Percentiles rank a stretch among this genome's conserved stretches.
phyloP scores from a whole-genome alignment of 2,113 vertebrate genomes.

The Rostratula benghalensis region DNA sequence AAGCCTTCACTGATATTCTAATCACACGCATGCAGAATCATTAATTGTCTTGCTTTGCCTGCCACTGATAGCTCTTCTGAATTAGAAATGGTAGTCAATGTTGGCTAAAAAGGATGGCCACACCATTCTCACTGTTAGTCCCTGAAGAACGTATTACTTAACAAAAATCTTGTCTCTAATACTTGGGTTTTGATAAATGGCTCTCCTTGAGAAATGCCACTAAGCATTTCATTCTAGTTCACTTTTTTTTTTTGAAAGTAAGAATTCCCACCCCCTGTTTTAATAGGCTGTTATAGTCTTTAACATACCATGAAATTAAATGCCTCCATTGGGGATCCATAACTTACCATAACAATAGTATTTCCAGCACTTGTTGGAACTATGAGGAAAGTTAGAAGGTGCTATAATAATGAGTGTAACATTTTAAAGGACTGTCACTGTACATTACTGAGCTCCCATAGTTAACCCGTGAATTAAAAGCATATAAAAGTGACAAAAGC shows the following conservation, averaged over 20 bases:
- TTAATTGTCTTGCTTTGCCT: not conserved
- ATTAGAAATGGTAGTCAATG: not conserved
- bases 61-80: not conserved
- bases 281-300: constrained; percentile 48
- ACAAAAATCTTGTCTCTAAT: not conserved
- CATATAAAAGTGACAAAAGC: constrained; percentile 7
- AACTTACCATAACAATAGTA: constrained; percentile 67
- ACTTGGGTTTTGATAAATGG: constrained; percentile 11
- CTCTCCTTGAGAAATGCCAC: not conserved
- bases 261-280: not conserved
- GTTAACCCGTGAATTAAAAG: constrained; percentile 56
- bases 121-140: not conserved
- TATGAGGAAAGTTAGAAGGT: constrained; percentile 31
- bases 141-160: not conserved
- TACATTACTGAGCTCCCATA: not conserved
- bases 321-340: constrained; percentile 48
- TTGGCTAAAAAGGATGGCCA: not conserved
- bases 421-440: constrained; percentile 24
- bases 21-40: not conserved
- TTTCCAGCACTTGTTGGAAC: constrained; percentile 57
- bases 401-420: not conserved
- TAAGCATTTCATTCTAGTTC: not conserved
- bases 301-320: constrained; percentile 67
- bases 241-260: not conserved
- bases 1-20: not conserved